These are phyloP conservation scores for Latrodectus geometricus DNA, from an alignment of 1,140 invertebrate species.

Conservation along the genomic window DNA sequence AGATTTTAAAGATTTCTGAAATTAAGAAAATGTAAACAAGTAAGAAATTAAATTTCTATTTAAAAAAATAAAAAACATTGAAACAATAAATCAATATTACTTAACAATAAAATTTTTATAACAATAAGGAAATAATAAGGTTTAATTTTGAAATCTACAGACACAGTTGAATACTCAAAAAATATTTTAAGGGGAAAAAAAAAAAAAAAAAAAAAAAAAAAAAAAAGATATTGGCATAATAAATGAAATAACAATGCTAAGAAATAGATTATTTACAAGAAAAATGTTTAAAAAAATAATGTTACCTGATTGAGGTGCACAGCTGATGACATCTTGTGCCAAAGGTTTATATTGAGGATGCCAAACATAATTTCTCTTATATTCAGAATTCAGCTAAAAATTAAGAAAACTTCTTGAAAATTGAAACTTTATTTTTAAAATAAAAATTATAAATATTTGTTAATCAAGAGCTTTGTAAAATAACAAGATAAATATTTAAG, in stretches of 20 bases:
- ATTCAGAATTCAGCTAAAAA: conserved; percentile 85
- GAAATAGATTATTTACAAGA: neutral
- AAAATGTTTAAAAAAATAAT: neutral
- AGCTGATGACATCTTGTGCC: conserved; percentile 53
- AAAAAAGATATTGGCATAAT: neutral
- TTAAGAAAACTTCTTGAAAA: neutral
- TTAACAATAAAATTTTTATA: too few relatives aligned
- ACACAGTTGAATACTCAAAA: neutral
- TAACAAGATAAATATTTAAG: too few relatives aligned
- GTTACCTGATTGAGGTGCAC: conserved; percentile 49
- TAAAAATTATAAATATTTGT: too few relatives aligned
- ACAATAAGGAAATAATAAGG: neutral
- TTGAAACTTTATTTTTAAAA: too few relatives aligned
- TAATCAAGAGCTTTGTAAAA: too few relatives aligned
- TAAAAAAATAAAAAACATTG: too few relatives aligned
- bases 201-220: neutral
- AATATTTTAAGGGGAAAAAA: neutral
- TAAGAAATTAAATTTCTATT: too few relatives aligned
- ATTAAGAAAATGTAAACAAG: too few relatives aligned
- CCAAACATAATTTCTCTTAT: conserved; percentile 92
- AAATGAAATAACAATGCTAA: neutral
- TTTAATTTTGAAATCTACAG: neutral
- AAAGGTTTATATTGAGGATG: conserved; percentile 71
- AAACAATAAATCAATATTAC: too few relatives aligned
- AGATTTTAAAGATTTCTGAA: too few relatives aligned